These are phyloP conservation scores for Ctenoplectra terminalis DNA, from an alignment of 1,140 invertebrate genomes.

Conservation along the genomic window DNA sequence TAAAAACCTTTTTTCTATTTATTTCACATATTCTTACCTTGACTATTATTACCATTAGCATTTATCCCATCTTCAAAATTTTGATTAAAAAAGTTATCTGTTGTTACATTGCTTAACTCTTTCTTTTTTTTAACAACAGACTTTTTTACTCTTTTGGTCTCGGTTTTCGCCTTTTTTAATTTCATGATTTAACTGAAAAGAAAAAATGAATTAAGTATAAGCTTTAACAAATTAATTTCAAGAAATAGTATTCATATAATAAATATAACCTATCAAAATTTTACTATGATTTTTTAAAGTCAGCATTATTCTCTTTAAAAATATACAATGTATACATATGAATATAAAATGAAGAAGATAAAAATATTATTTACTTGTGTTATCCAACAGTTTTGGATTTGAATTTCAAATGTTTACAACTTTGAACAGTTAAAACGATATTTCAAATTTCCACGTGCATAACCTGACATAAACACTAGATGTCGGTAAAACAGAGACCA, in stretches of 20 bases:
- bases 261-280: slow-evolving; percentile 34
- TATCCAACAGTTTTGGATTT: neutral
- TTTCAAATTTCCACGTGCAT: slow-evolving; percentile 1
- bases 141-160: slow-evolving; percentile 51
- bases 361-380: neutral
- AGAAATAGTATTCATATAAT: neutral
- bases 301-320: neutral
- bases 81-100: slow-evolving; percentile 71
- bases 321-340: neutral
- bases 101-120: slow-evolving; percentile 60
- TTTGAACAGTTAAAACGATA: neutral
- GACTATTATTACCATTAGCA: slow-evolving; percentile 42
- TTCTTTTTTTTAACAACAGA: slow-evolving; percentile 58
- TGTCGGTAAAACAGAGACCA: neutral
- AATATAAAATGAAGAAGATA: neutral
- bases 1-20: neutral
- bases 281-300: neutral
- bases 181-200: slow-evolving; percentile 56
- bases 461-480: slow-evolving; percentile 3
- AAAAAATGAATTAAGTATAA: neutral
- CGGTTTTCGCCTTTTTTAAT: slow-evolving; percentile 47
- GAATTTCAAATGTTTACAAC: neutral
- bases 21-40: slow-evolving; percentile 10
- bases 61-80: slow-evolving; percentile 65
- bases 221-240: neutral